Percentiles rank a stretch among this genome's conserved stretches.
phyloP scores from a whole-genome alignment of 2,888 invertebrate genomes.

The Imbricaverruca yamaguchii region DNA sequence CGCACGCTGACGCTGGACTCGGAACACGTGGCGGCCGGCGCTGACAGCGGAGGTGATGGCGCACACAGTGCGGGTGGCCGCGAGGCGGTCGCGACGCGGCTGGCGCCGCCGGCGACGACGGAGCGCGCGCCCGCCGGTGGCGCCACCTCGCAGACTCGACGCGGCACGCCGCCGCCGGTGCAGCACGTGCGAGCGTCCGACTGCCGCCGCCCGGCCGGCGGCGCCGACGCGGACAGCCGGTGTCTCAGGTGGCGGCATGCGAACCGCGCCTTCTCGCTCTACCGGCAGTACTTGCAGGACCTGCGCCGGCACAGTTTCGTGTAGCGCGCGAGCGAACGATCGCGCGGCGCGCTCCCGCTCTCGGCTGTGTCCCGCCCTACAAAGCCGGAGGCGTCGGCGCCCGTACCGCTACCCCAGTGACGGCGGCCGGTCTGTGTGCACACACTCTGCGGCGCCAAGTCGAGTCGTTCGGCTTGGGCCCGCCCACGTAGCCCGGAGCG shows the following conservation, averaged over 20 bases:
- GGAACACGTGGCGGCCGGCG: no score
- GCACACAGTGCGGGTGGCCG: not conserved
- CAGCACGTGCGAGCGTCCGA: not conserved
- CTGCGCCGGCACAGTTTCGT: not conserved
- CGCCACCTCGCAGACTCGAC: not conserved
- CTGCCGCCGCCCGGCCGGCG: not conserved
- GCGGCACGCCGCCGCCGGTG: not conserved
- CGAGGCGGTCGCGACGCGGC: not conserved
- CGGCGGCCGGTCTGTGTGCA: no score
- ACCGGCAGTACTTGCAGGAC: not conserved
- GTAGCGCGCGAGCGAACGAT: not conserved
- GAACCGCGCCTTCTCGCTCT: not conserved
- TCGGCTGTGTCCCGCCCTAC: not conserved
- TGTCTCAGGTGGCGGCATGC: not conserved
- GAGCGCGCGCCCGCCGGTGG: not conserved
- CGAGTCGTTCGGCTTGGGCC: no score
- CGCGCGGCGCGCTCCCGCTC: not conserved
- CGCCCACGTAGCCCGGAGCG: no score
- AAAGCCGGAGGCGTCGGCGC: not conserved
- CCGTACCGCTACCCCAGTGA: not conserved
- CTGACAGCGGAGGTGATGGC: not conserved
- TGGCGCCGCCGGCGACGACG: not conserved
- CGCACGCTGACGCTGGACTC: no score
- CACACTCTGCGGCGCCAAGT: no score
- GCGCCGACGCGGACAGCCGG: not conserved